Base-by-base conservation (phyloP, 1,140 invertebrate genomes). In the Melanaphis sacchari region DNA sequence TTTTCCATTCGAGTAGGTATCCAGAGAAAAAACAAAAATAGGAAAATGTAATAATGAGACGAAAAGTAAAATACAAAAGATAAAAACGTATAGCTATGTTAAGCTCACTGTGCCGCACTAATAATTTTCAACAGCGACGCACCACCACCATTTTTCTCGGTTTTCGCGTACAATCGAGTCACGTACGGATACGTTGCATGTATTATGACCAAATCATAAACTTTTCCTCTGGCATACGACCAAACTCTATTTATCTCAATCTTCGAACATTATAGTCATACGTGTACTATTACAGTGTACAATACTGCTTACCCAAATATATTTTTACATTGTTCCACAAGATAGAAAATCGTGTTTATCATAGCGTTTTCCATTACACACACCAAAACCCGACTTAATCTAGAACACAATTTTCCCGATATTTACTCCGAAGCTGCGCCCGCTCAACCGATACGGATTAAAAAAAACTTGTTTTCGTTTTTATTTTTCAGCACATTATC, bases 171-270 rank as follows among this genome's bases (percentile, higher is more conserved):
- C 59, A n/a, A 66, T 66, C 31, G 59, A 31, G 31, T 76, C 59
- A 76, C 59, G 59, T 76, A 76, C n/a, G n/a, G n/a, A n/a, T n/a
- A n/a, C 59, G 59, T n/a, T n/a, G 15, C 59, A 76, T 76, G 59
- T 76, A 76, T 76, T 43, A 40, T 85, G 84, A 43, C 84, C 84
- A 43, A 85, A 43, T 85, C 84, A 43, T 85, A 85, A 43, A 85
- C 84, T 85, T 85, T 85, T 43, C 41, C 84, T 31, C 84, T 85
- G 84, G 84, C 84, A 43, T 43, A 31, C 26, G 9, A 43, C 84
- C 84, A 85, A 85, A 85, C 84, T 43, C 26, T 85, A 41, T 85
- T 26, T 85, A 76, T 76, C 59, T 76, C 59, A 76, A 76, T 76
- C 31, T 76, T n/a, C 59, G 5, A 76, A 76, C 59, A n/a, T n/a